Base-by-base conservation (phyloP, 2,113 vertebrate genomes). In the Ranitomeya variabilis region DNA sequence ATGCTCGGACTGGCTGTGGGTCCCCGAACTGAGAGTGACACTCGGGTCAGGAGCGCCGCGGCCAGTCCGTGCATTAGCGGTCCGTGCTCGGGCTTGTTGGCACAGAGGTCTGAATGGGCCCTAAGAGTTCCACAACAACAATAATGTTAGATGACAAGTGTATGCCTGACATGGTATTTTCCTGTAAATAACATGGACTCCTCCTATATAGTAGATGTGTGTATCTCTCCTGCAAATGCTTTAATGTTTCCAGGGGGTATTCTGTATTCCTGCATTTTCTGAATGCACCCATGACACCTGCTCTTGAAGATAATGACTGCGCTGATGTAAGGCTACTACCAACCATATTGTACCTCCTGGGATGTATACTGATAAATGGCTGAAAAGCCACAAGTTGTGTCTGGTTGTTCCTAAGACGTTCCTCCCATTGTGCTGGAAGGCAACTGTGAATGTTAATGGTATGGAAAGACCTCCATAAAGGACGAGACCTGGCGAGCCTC, bases 381-480 rank as follows among this genome's bases (percentile, higher is more conserved):
- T 26, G 55, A 6, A 66, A 52, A 14, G 31, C 81, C 51, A 83
- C 19, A 54, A 45, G 62, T 67, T 83, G 62, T 31, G 12, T 6
- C 64, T 21, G 15, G 19, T 54, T 67, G 51, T 55, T 69, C 26
- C 60, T 45, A 45, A 66, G 19, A 3, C 9, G 11, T 73, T n/a
- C 51, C 51, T 87, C 5, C 52, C 19, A 37, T 55, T 71, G 14
- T 78, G 59, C 13, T 66, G 26, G 52, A 83, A 77, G 31, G 23
- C 59, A 84, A 55, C 62, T 26, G n/a, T 76, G 81, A 26, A 67
- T 81, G 21, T 60, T 83, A 88, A 88, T 83, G 71, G 60, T 73
- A 83, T 88, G 73, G 59, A 88, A 88, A 88, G 80, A n/a, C 81
- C 87, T 85, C 73, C 37, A 15, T 8, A 77, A 54, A 57, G 71